These are phyloP conservation scores for Oryzias sinensis DNA, from an alignment of 2,797 vertebrate species.

Conservation along the genomic window DNA sequence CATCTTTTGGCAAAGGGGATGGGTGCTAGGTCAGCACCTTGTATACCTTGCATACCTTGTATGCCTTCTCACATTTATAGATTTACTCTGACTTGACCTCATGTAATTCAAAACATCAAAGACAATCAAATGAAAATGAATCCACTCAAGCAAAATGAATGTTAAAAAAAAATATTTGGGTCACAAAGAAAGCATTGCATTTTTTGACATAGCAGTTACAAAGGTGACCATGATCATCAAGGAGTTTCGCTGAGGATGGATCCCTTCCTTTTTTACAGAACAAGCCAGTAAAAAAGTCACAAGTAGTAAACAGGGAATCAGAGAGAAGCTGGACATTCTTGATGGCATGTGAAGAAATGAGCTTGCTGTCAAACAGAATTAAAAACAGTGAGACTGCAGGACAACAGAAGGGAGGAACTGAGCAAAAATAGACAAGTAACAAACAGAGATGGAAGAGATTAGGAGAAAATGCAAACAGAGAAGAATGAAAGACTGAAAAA, in stretches of 20 bases:
- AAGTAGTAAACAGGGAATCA: conserved; percentile 38
- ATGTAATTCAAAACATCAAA: conserved; percentile 67
- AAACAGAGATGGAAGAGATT: conserved; percentile 31
- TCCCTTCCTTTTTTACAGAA: conserved; percentile 28
- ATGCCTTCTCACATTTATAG: conserved; percentile 38
- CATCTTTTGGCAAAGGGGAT: conserved; percentile 47
- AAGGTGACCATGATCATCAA: conserved; percentile 23
- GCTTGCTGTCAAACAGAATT: conserved; percentile 53
- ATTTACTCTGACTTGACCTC: conserved; percentile 45
- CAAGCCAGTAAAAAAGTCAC: conserved; percentile 32
- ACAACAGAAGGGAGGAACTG: conserved; percentile 29
- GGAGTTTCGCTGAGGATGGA: conserved; percentile 39
- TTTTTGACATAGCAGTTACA: conserved; percentile 11
- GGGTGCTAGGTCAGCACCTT: conserved; percentile 45
- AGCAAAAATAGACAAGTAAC: conserved; percentile 28
- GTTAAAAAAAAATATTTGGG: conserved; percentile 19
- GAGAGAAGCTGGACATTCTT: conserved; percentile 32
- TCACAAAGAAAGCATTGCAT: conserved; percentile 7
- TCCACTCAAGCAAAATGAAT: conserved; percentile 36
- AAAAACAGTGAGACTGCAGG: conserved; percentile 31
- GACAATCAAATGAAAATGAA: conserved; percentile 42
- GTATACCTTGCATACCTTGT: conserved; percentile 45
- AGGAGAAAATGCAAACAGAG: conserved; percentile 40
- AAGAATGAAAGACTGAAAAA: conserved; percentile 4
- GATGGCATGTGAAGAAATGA: conserved; percentile 60